Percentiles rank a stretch among this genome's conserved stretches.
Conservation (phyloP, 2,113 vertebrate genomes). For the Illadopsis cleaveri region DNA sequence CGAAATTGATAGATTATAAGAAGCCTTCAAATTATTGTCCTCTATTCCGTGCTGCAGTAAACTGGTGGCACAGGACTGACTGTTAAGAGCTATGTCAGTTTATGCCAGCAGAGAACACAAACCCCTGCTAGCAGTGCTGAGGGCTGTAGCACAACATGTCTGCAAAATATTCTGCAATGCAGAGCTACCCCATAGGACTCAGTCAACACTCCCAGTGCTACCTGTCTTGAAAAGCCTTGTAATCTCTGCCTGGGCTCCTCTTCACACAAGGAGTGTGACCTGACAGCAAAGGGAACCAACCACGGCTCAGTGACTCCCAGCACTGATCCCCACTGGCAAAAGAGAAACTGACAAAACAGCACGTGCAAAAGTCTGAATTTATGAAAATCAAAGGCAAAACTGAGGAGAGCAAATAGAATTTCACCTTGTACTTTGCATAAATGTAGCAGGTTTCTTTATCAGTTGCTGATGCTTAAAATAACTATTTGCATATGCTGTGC, state of each 20-base stretch:
- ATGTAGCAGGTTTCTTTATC: neutral
- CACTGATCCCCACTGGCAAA: neutral
- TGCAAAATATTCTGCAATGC: neutral
- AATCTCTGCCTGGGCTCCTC: neutral
- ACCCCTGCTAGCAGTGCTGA: neutral
- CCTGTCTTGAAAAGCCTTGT: neutral
- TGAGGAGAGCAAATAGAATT: neutral
- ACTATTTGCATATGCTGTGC: neutral
- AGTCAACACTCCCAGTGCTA: neutral
- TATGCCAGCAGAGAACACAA: neutral
- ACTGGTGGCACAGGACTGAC: neutral
- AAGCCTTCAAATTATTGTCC: neutral
- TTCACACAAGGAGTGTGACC: neutral
- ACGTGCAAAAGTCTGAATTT: neutral
- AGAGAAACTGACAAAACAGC: neutral
- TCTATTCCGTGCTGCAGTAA: neutral
- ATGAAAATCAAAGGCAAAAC: neutral
- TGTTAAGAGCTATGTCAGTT: neutral
- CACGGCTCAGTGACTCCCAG: neutral
- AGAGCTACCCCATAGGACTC: neutral
- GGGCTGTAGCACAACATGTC: fast-evolving
- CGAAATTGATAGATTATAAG: neutral
- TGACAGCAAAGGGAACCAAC: neutral
- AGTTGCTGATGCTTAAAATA: neutral
- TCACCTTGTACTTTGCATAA: neutral